phyloP scores from a whole-genome alignment of 2,797 vertebrate genomes.

The Peromyscus attwateri region DNA sequence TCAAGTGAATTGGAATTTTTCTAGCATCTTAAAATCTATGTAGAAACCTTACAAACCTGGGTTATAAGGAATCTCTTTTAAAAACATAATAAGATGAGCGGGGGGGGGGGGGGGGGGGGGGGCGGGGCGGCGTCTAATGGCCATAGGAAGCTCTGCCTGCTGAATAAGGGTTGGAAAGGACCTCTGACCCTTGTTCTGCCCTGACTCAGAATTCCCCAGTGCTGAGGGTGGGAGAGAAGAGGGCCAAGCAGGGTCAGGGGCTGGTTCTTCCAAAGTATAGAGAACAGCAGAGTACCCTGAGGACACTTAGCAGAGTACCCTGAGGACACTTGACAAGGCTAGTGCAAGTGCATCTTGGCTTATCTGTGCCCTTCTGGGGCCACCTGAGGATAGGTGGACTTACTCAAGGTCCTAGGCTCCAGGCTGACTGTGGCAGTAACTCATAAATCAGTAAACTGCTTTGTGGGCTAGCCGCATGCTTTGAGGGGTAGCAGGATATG shows the following conservation, averaged over 20 bases:
- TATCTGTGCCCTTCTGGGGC: neutral
- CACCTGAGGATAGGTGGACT: rapidly evolving
- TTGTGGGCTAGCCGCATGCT: neutral
- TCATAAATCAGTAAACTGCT: neutral
- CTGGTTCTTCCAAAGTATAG: neutral
- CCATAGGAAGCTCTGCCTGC: neutral
- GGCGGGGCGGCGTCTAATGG: too few species aligned
- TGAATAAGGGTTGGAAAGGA: neutral
- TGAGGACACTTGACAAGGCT: neutral
- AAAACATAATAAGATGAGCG: conserved; percentile 18
- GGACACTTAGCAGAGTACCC: neutral
- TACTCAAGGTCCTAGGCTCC: neutral
- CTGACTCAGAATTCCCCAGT: neutral
- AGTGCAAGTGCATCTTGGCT: neutral
- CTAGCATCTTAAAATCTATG: neutral
- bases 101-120: neutral
- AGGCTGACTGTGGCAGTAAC: too few species aligned
- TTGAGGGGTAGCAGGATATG: neutral
- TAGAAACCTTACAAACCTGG: neutral
- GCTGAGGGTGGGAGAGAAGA: neutral
- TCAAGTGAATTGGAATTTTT: neutral
- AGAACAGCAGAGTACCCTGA: neutral
- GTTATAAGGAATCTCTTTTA: conserved; percentile 3
- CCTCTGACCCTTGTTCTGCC: neutral
- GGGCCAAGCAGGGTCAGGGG: neutral